Evolutionary conservation across 2,888 invertebrate species (phyloP).

Genomic region (Euclidia mi): DNA sequence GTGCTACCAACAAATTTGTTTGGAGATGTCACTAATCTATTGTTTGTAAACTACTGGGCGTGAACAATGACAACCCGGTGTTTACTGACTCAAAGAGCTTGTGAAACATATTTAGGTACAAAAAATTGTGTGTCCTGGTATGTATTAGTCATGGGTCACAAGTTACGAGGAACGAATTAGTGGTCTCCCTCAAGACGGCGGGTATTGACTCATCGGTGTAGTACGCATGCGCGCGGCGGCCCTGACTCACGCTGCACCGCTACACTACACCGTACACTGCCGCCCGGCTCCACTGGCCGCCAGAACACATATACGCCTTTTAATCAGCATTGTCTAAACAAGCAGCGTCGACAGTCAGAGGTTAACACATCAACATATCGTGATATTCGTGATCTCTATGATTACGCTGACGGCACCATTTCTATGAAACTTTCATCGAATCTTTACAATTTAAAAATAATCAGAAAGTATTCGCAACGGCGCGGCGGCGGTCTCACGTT

Average conservation of each 20-base stretch:
- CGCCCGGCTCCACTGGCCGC: slow-evolving; percentile 18
- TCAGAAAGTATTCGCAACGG: slow-evolving; percentile 42
- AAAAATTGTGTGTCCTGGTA: slow-evolving; percentile 13
- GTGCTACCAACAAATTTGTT: slow-evolving; percentile 26
- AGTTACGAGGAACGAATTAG: slow-evolving; percentile 59
- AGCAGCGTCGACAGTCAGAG: slow-evolving; percentile 32
- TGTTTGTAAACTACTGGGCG: slow-evolving; percentile 6
- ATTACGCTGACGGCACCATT: slow-evolving; percentile 34
- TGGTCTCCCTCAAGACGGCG: slow-evolving; percentile 54
- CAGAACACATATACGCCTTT: slow-evolving; percentile 42
- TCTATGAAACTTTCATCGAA: slow-evolving; percentile 49
- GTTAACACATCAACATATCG: slow-evolving; percentile 42
- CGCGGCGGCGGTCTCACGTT: slow-evolving; percentile 42
- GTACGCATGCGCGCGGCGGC: slow-evolving; percentile 66
- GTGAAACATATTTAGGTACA: slow-evolving; percentile 14
- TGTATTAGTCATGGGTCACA: slow-evolving; percentile 57
- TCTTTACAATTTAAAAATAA: slow-evolving; percentile 43
- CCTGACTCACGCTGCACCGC: slow-evolving; percentile 59
- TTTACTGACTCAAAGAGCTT: slow-evolving; percentile 6
- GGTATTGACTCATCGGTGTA: slow-evolving; percentile 75
- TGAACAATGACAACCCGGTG: slow-evolving; percentile 24
- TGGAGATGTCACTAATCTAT: background rate
- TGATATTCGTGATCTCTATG: slow-evolving; percentile 27
- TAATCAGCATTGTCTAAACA: slow-evolving; percentile 40
- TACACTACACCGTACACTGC: slow-evolving; percentile 30